Base-by-base conservation (phyloP, 2,113 vertebrate species). In the Rhynchopsitta pachyrhyncha region DNA sequence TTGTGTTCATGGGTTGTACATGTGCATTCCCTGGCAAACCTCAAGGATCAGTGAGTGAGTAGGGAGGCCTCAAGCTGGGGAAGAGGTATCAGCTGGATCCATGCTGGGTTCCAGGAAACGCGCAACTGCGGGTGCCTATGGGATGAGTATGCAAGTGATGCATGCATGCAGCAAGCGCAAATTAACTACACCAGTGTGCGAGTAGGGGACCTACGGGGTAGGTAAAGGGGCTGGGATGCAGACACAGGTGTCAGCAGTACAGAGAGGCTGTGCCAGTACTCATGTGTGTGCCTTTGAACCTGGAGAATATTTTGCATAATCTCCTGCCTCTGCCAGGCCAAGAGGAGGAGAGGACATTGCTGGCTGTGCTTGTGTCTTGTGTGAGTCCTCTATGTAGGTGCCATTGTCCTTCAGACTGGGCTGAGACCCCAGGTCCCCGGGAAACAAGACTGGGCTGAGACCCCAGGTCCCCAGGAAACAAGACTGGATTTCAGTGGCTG, bases 1-100 rank as follows among this genome's bases (percentile, higher is more conserved):
- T 74, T 29, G 11, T 9, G 4, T n/a, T 18, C 5, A 4, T 19
- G 7, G 8, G 3, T 11, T 33, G 18, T 9, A 2, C 0, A 0
- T 10, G 7, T 18, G 11, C 5, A 20, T 70, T 82, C 2, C 0
- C 6, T 31, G 29, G 18, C 15, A 89, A 66, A 37, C 8, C 24
- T 79, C 35, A 62, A 23, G 9, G 37, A 39, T 27, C 15, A 80
- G 16, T 0, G 1, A 35, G 9, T 0, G 8, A 55, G 18, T 2
- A 52, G 8, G 24, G 12, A 2, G 3, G 1, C 11, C 28, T 60
- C 9, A 33, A 25, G 4, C 0, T 55, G 22, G 12, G 46, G 2
- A 22, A 55, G 31, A 27, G 6, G 11, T 44, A 23, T 11, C n/a
- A 35, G 5, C 1, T 20, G 29, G 29, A 49, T 41, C 39, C 12